Base-by-base conservation (phyloP, 2,888 invertebrate species). In the Microplitis deprimator region DNA sequence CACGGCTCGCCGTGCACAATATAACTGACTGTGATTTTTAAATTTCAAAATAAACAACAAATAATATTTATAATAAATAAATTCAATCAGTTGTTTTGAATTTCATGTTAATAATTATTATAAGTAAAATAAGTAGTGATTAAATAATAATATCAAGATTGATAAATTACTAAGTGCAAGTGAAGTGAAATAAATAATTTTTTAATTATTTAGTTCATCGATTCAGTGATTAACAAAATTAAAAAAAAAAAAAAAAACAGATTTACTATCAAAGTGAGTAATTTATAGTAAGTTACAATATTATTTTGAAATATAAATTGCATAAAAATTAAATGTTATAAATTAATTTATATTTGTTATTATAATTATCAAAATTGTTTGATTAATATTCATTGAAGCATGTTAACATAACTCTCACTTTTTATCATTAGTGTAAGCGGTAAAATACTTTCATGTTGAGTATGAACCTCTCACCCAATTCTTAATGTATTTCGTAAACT, bases 381-480 rank as follows among this genome's bases (percentile, higher is more conserved):
- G 50, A 50, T 7, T 50, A 50, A 1, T 29, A 17, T 13, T 7
- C 16, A 62, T 16, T 16, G 7, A 62, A 62, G 62, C 16, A 17
- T 17, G 29, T 29, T 29, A 16, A 17, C n/a, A 7, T n/a, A 62
- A 62, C 62, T 62, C 17, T 62, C 62, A 62, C 62, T 62, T 62
- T 59, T 62, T 17, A 62, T 62, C 20, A 62, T 62, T 20, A 62
- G 20, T 17, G 62, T 16, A 5, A 62, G 20, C 16, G 62, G 20
- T 17, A 20, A 62, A 16, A 16, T 62, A 62, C 17, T 17, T 20
- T 62, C 62, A 62, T n/a, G 62, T 6, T 6, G 10, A 59, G 59
- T 62, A 17, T 6, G 16, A 20, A 62, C 62, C 20, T 62, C 62
- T 62, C 20, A 20, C 62, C 62, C 20, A 62, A 62, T 62, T 62